phyloP scores from a whole-genome alignment of 2,797 vertebrate species.

The Spizella passerina region DNA sequence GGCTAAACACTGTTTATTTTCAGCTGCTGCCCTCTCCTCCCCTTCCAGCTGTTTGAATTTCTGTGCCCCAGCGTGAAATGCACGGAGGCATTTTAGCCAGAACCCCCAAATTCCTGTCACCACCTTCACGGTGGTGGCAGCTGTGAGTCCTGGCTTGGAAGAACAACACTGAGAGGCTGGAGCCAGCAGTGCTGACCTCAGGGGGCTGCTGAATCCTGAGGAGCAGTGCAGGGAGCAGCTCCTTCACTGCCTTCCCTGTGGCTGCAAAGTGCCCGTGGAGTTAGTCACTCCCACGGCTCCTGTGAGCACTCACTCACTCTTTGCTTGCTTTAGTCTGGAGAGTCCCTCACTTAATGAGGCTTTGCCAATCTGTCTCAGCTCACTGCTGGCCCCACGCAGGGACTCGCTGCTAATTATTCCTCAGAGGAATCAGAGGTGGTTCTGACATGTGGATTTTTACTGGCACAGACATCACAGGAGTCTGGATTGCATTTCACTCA shows the following conservation, averaged over 20 bases:
- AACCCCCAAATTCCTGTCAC: background rate
- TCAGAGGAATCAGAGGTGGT: background rate
- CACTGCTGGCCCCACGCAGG: background rate
- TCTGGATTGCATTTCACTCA: background rate
- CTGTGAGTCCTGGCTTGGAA: constrained; percentile 4
- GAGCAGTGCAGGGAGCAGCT: background rate
- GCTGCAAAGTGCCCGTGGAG: background rate
- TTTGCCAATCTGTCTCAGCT: background rate
- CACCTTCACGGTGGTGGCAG: background rate
- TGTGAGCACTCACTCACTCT: background rate
- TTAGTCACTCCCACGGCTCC: background rate
- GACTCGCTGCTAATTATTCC: background rate
- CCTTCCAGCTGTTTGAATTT: constrained; percentile 4
- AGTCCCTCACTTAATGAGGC: background rate
- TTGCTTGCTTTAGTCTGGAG: background rate
- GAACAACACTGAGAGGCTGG: background rate
- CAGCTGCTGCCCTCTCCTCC: constrained; percentile 10
- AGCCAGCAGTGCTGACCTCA: background rate
- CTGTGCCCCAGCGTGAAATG: background rate
- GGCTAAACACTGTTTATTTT: background rate
- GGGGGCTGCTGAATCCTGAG: background rate
- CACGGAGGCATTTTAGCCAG: background rate
- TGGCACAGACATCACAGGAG: background rate
- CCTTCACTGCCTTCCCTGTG: background rate
- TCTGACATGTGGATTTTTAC: background rate